Base-by-base conservation (phyloP, 2,888 invertebrate genomes). In the Drosophila anomelani region DNA sequence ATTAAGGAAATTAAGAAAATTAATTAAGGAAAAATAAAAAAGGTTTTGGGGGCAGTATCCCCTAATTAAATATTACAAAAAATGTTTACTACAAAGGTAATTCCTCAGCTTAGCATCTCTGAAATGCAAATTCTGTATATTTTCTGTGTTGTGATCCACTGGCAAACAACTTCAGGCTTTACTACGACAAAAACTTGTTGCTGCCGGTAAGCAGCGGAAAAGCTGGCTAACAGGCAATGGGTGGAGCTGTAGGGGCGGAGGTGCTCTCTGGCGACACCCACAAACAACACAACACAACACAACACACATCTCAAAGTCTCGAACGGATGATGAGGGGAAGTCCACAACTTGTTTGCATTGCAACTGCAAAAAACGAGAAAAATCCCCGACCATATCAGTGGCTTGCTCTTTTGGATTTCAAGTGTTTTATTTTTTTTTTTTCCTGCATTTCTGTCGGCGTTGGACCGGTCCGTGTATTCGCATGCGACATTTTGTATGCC, bases 401-500 rank as follows among this genome's bases (percentile, higher is more conserved):
- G 85, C 77, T 75, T 75, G 68, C 32, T 63, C 38, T 39, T 29
- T 63, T 23, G 32, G 39, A 32, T 63, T 34, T 63, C 41, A 46
- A 57, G 67, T 60, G 66, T 32, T 64, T 71, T 55, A 29, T 46
- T 57, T 73, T 53, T 32, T 34, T 15, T 44, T n/a, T 13, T 13
- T 61, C 47, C 64, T 46, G 63, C 43, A 55, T 60, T 38, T 54
- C n/a, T 54, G 54, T 39, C 34, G 23, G 41, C 41, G 41, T 58
- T 61, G 62, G 51, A 71, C 73, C 73, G 76, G 63, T 73, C 54
- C 59, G 39, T 57, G 39, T 57, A 55, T 81, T 66, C 75, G 46
- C 55, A 62, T 73, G 83, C 84, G 85, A 79, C 85, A 85, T 85
- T 68, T 85, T 85, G 82, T 85, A 87, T 89, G 88, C 85, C 88